A percentile compares a stretch with the other conserved stretches of the same genome.
phyloP scores from a whole-genome alignment of 53 echinoderm and acorn worm genomes.

The Actinopyga echinites region DNA sequence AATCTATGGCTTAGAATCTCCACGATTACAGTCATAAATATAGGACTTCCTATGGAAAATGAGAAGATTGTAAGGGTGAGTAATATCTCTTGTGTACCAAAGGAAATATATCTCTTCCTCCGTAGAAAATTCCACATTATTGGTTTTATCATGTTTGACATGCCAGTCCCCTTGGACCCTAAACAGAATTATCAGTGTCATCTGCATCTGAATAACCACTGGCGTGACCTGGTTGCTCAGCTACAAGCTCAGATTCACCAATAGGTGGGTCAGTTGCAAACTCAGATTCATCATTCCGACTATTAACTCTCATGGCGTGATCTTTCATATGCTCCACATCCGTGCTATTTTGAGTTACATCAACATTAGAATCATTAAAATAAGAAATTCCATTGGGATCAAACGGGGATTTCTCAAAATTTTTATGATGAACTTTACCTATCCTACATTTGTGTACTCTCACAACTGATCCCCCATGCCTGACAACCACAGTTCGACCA shows the following conservation, averaged over 20 bases:
- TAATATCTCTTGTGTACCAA: too few species aligned
- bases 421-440: too few species aligned
- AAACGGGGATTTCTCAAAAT: too few species aligned
- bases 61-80: too few species aligned
- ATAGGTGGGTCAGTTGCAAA: too few species aligned
- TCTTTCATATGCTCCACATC: neutral
- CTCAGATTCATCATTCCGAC: neutral
- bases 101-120: too few species aligned
- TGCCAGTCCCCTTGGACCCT: neutral
- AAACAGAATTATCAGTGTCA: neutral
- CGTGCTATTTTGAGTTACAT: neutral
- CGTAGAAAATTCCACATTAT: neutral
- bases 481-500: slow-evolving; percentile 27
- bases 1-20: too few species aligned
- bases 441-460: neutral
- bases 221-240: too few species aligned
- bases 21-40: too few species aligned
- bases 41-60: too few species aligned
- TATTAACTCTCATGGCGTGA: neutral
- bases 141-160: neutral
- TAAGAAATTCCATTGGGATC: too few species aligned
- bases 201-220: neutral
- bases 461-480: slow-evolving; percentile 33
- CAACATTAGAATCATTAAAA: neutral
- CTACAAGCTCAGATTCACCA: too few species aligned